A percentile compares a stretch with the other conserved stretches of the same genome.
Conservation (phyloP, 1,140 invertebrate species). For the Akabosia matsudoensis region DNA sequence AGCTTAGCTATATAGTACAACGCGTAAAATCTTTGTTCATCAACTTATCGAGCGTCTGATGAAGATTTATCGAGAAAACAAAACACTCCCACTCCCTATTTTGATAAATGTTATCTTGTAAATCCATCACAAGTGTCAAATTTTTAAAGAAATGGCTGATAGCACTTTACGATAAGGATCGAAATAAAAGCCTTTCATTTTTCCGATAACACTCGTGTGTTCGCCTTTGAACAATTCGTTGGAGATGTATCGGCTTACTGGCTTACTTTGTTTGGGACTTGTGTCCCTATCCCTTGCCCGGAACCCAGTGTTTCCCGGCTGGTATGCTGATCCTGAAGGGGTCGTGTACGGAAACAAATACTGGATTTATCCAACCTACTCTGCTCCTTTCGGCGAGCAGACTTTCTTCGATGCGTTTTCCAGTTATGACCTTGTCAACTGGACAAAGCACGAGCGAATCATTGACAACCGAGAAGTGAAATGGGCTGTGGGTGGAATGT, state of each 20-base stretch:
- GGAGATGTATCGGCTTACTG: not conserved
- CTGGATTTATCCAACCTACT: slow-evolving; percentile 28
- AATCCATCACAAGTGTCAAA: too few relatives aligned
- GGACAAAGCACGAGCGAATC: slow-evolving; percentile 23
- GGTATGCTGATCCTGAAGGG: slow-evolving; percentile 30
- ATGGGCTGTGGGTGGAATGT: slow-evolving; percentile 19
- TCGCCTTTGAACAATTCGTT: not conserved
- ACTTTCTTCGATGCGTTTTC: slow-evolving; percentile 28
- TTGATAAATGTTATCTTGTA: too few relatives aligned
- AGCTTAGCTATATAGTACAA: too few relatives aligned
- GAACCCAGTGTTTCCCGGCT: slow-evolving; percentile 30
- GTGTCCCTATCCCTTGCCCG: not conserved
- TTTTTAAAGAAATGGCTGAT: too few relatives aligned
- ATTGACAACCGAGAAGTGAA: slow-evolving; percentile 6
- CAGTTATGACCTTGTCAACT: slow-evolving; percentile 17
- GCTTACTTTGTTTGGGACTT: not conserved
- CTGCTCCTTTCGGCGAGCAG: not conserved
- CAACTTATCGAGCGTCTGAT: too few relatives aligned
- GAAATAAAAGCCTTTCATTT: too few relatives aligned
- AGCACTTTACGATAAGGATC: too few relatives aligned
- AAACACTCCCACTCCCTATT: too few relatives aligned
- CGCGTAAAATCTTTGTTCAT: too few relatives aligned
- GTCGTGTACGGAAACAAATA: slow-evolving; percentile 26
- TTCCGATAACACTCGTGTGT: not conserved
- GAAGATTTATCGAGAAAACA: too few relatives aligned